Conservation (phyloP, 2,113 vertebrate species). For the Mesitornis unicolor region DNA sequence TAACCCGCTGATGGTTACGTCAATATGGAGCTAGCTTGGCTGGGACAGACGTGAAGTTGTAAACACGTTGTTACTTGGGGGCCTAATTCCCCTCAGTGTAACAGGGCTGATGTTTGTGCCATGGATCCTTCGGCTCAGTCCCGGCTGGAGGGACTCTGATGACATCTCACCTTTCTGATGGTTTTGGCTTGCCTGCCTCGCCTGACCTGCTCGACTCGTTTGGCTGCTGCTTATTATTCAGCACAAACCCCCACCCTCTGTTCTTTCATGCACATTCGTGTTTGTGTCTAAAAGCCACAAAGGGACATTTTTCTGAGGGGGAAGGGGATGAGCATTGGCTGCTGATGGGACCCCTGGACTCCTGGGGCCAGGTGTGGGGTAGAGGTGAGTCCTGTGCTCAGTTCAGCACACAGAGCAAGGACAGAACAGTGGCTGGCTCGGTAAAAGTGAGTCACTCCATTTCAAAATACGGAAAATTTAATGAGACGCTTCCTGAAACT, state of each 20-base stretch:
- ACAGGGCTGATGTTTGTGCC: neutral
- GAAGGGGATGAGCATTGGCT: neutral
- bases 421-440: neutral
- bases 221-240: conserved; percentile 49
- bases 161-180: conserved; percentile 42
- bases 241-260: conserved; percentile 38
- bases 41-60: neutral
- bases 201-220: conserved; percentile 66
- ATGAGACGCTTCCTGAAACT: conserved; percentile 48
- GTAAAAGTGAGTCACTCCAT: neutral
- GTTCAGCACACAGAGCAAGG: neutral
- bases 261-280: conserved; percentile 19
- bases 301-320: conserved; percentile 38
- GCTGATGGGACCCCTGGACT: neutral
- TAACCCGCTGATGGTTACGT: neutral
- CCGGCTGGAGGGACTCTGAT: conserved; percentile 46
- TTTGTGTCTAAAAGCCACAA: conserved; percentile 15
- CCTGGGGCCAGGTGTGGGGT: neutral
- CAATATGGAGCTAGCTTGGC: neutral
- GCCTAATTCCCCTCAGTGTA: neutral
- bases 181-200: conserved; percentile 25
- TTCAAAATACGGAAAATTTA: conserved; percentile 44
- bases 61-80: conserved; percentile 4
- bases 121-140: neutral
- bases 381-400: neutral